phyloP scores from a whole-genome alignment of 1,140 invertebrate species.

The Eupristina koningsbergeri region DNA sequence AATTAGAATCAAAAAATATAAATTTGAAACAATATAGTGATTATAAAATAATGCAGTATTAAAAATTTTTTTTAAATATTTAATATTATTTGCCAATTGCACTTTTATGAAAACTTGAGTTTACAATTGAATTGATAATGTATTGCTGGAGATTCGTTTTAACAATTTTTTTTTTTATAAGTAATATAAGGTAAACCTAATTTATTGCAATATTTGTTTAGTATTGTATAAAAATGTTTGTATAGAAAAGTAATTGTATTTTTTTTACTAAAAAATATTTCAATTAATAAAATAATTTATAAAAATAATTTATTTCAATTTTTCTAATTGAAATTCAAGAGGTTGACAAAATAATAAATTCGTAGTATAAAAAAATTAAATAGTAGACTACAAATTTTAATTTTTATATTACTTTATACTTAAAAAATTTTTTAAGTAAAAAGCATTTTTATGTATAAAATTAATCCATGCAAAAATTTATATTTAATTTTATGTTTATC shows the following conservation, averaged over 20 bases:
- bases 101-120: not conserved
- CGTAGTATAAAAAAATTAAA: not conserved
- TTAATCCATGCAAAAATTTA: slow-evolving; percentile 8
- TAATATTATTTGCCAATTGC: slow-evolving; percentile 21
- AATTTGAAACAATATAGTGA: not conserved
- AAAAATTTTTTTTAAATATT: not conserved
- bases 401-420: slow-evolving; percentile 25
- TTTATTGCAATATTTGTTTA: not conserved
- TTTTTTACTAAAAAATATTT: no score
- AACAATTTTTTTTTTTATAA: slow-evolving; percentile 17
- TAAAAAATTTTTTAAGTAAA: slow-evolving; percentile 31
- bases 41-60: not conserved
- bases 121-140: not conserved
- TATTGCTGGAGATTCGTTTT: slow-evolving; percentile 42
- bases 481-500: slow-evolving; percentile 12
- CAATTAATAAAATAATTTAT: not conserved
- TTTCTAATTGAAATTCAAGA: not conserved
- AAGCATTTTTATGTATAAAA: slow-evolving; percentile 5
- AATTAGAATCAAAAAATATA: not conserved
- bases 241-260: slow-evolving; percentile 1
- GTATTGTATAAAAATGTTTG: not conserved
- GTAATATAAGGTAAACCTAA: not conserved
- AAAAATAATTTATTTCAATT: not conserved
- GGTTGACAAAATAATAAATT: not conserved
- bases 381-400: not conserved